Evolutionary conservation across 2,113 vertebrate species (phyloP), one percentile per base, ranked within the genome.

Genomic region (Empidonax alnorum): DNA sequence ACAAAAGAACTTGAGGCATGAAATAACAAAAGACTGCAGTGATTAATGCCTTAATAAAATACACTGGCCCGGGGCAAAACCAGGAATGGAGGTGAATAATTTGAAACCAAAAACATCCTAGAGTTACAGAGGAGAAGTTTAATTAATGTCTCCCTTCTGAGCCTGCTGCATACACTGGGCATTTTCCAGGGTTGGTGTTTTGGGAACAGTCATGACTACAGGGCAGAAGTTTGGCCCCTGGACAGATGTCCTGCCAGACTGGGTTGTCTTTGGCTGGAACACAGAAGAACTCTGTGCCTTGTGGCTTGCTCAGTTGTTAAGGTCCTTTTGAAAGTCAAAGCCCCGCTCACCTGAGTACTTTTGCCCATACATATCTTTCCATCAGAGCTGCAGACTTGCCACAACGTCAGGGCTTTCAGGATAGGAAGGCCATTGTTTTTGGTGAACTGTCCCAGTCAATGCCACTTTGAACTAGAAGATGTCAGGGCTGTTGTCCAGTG

Each of bases 221-320:
- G 65, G 90, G 79, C 65, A 87, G 0, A 58, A 27, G 23, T 79
- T 89, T 92, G 91, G 87, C 35, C 84, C 30, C 68, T 37, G 89
- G 55, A 89, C 44, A 89, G 80, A 75, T 91, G 33, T 90, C 9
- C 66, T 92, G 85, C 88, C 92, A 87, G 42, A 27, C 0, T 52
- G 66, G 65, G 73, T 47, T 89, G 83, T 52, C 68, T 81, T 84
- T 96, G 94, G 96, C 94, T 52, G 14, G n/a, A 65, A 35, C 52
- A 90, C 85, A 84, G 3, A 89, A 73, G 65, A 68, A 3, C 52
- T 89, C 76, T 92, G 88, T 94, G 87, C 68, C 69, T 10, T 12
- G 90, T 90, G 85, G 59, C 68, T 88, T 21, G 2, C 58, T 81
- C 37, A 5, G 46, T 49, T 39, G 35, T 61, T 41, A 58, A 87